These are phyloP conservation scores for Bombus cullumanus DNA, from an alignment of 1,140 invertebrate species.

Conservation along the genomic window DNA sequence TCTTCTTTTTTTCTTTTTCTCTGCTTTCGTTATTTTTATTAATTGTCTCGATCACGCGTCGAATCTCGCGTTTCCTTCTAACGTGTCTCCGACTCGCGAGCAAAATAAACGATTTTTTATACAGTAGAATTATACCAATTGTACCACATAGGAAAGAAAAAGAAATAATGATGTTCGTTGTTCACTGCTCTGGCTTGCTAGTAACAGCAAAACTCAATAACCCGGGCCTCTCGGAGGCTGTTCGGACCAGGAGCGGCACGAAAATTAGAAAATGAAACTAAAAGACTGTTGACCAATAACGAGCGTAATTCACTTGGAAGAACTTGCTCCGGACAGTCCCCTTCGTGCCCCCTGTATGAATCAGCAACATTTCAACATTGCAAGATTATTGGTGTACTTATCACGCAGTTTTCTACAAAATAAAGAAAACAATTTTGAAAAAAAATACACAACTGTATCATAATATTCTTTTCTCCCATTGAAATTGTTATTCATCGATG, in stretches of 20 bases:
- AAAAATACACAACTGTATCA: constrained; percentile 41
- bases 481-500: not conserved
- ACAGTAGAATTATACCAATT: constrained; percentile 71
- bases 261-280: constrained; percentile 12
- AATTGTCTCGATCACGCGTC: constrained; percentile 32
- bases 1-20: not conserved
- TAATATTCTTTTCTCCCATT: not conserved
- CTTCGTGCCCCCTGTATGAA: constrained; percentile 74
- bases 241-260: constrained; percentile 54
- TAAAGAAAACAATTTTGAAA: constrained; percentile 80
- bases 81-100: constrained; percentile 17
- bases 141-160: constrained; percentile 68
- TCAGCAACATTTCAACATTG: constrained; percentile 79
- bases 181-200: constrained; percentile 79
- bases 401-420: constrained; percentile 81
- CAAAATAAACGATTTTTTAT: constrained; percentile 68
- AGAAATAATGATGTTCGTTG: constrained; percentile 74
- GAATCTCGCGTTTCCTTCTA: constrained; percentile 30
- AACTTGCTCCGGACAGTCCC: constrained; percentile 65
- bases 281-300: constrained; percentile 45
- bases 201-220: constrained; percentile 69
- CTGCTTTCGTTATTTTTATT: constrained; percentile 24
- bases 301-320: constrained; percentile 41
- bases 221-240: constrained; percentile 68
- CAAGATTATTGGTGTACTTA: constrained; percentile 82